Evolutionary conservation across 1,140 invertebrate species (phyloP).

Genomic region (Atta cephalotes): DNA sequence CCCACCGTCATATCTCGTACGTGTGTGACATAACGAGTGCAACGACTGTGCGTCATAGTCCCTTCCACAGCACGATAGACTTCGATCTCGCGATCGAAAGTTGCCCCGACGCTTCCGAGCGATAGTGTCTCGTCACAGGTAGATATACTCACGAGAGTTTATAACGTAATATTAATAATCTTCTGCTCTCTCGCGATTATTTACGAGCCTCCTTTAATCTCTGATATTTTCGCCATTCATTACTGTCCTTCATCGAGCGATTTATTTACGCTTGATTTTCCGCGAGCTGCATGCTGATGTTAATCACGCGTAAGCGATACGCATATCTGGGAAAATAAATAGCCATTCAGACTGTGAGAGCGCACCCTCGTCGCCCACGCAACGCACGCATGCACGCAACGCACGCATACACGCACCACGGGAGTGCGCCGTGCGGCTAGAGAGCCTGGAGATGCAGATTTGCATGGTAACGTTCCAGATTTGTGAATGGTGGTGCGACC

Average conservation of each 20-base stretch:
- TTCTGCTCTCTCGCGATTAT: background rate
- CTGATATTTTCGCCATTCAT: background rate
- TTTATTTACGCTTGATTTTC: background rate
- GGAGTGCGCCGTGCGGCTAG: constrained; percentile 16
- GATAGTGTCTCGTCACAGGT: constrained; percentile 24
- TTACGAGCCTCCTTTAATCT: background rate
- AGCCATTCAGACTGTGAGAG: background rate
- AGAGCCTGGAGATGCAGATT: constrained; percentile 11
- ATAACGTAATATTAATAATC: constrained; percentile 10
- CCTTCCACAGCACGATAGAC: constrained; percentile 33
- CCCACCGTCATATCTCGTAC: background rate
- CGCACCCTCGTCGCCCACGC: constrained; percentile 39
- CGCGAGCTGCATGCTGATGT: background rate
- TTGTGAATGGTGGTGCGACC: constrained; percentile 70
- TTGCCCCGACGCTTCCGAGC: background rate
- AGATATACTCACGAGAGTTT: background rate
- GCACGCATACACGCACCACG: background rate
- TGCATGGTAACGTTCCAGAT: constrained; percentile 16
- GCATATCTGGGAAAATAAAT: constrained; percentile 37
- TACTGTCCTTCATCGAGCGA: background rate
- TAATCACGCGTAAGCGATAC: constrained; percentile 6
- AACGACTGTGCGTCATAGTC: constrained; percentile 39
- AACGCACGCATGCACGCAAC: background rate
- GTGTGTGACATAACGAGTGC: constrained; percentile 38
- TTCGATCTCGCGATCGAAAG: constrained; percentile 44